Evolutionary conservation across 2,888 invertebrate genomes (phyloP), one percentile per base, ranked within the genome.

Genomic region (Spodoptera littoralis): DNA sequence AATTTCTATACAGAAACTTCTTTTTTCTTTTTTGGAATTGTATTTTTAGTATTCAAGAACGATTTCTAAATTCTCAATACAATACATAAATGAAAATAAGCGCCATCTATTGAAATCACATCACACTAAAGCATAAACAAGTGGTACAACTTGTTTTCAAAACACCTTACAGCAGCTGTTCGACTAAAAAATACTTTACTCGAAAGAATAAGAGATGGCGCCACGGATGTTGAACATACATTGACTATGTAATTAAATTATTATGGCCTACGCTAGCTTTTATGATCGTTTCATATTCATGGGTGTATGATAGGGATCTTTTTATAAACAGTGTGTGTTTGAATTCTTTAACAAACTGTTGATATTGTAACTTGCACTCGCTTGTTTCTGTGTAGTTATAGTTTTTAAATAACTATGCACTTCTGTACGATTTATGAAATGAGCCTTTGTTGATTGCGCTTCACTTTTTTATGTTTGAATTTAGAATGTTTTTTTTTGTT

Each of bases 201-300:
- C n/a, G 3, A 3, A 12, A 8, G 11, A 12, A 1, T 4, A 22
- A 71, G 27, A 84, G 84, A 77, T 83, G 80, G 73, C 79, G 65
- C 45, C 54, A 60, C 54, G 1, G 27, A 60, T 36, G 2, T 4
- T 50, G 9, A 24, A 45, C 22, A 51, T 55, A 59, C 55, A 64
- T 55, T 53, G 47, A 42, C 24, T 53, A 45, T 59, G 60, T 66
- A 69, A 71, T 69, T 76, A 78, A 71, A 64, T 65, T 68, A 65
- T 60, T 70, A 76, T 65, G 60, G 66, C 70, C 53, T 57, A 62
- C 63, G 76, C 65, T 67, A 61, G 63, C 74, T 78, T 78, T 73
- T 79, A 78, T 67, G 76, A 74, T 74, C 74, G 60, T 71, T 77
- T 78, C 60, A 67, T 74, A 71, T 77, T 70, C 75, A 75, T 70